phyloP scores from a whole-genome alignment of 2,797 vertebrate species.

The Hemitrygon akajei region DNA sequence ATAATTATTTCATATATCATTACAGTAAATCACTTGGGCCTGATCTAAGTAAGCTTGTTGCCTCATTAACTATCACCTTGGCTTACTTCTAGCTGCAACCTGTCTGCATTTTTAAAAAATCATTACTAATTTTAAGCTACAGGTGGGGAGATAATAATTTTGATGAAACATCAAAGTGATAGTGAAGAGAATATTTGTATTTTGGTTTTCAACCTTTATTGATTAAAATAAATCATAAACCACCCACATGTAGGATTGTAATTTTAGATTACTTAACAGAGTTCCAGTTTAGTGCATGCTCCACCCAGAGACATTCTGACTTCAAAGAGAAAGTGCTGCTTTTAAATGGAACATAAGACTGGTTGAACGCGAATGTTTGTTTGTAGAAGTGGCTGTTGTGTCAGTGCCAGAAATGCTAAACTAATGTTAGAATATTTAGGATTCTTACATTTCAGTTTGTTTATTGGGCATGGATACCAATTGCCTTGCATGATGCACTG shows the following conservation, averaged over 20 bases:
- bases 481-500: too few species aligned
- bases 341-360: not conserved
- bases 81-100: not conserved
- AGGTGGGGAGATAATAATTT: not conserved
- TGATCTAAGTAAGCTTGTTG: not conserved
- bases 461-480: too few species aligned
- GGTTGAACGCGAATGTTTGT: not conserved
- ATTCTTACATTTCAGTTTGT: too few species aligned
- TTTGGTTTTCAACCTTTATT: not conserved
- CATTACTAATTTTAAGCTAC: not conserved
- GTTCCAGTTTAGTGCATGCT: not conserved
- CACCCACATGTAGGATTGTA: not conserved
- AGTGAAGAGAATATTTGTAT: not conserved
- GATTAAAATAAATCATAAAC: not conserved
- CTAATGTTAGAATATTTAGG: not conserved
- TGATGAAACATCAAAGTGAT: not conserved
- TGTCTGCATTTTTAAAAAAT: not conserved
- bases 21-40: not conserved
- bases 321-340: not conserved
- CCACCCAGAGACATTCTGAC: not conserved
- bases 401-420: not conserved
- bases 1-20: not conserved
- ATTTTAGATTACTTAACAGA: slow-evolving; percentile 12
- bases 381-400: not conserved
- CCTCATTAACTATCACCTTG: not conserved